Conservation (phyloP, 2,888 invertebrate genomes). For the Chrysolina oricalcia region DNA sequence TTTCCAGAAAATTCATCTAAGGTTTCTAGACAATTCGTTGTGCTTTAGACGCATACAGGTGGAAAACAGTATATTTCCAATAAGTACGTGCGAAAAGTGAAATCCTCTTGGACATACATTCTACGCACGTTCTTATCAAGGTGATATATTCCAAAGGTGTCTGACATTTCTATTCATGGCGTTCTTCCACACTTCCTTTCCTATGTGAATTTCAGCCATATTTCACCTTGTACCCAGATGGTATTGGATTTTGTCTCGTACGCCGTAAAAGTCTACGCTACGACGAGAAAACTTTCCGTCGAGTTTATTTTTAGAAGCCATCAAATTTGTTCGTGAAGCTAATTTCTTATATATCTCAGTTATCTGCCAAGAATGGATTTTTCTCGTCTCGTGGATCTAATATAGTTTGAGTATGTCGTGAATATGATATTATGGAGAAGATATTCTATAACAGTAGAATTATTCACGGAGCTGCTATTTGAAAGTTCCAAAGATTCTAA, state of each 20-base stretch:
- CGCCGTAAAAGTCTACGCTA: conserved; percentile 1
- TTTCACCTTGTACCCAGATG: conserved; percentile 1
- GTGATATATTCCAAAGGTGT: background rate
- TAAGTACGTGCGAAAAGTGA: too few species aligned
- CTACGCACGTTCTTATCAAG: background rate
- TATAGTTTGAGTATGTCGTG: background rate
- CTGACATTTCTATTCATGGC: background rate
- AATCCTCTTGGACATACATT: background rate
- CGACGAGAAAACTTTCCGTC: background rate
- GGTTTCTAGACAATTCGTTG: too few species aligned
- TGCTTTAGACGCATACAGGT: too few species aligned
- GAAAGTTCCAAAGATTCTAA: too few species aligned
- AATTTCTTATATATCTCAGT: conserved; percentile 9
- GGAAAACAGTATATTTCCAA: too few species aligned
- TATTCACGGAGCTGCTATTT: too few species aligned
- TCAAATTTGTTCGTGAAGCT: conserved; percentile 7
- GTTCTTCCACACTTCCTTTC: background rate
- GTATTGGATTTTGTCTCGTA: conserved; percentile 10
- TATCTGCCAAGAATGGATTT: background rate
- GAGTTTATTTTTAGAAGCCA: conserved; percentile 18
- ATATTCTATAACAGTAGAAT: too few species aligned
- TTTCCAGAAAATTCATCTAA: too few species aligned
- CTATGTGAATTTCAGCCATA: background rate
- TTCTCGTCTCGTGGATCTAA: background rate
- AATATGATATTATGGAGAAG: background rate